phyloP scores from a whole-genome alignment of 1,140 invertebrate genomes.

The Lamellibrachia luymesi region DNA sequence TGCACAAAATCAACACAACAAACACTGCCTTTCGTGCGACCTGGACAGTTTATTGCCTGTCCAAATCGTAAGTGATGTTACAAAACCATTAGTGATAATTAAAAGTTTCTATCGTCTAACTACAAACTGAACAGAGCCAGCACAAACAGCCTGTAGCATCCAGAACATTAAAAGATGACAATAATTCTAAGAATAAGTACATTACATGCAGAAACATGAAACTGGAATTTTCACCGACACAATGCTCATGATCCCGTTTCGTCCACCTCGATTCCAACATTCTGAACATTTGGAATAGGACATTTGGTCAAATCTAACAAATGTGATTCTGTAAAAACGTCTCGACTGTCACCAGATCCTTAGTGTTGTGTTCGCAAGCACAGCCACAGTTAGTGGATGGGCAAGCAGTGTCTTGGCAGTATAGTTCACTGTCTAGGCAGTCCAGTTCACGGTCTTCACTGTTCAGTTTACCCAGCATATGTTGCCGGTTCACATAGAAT shows the following conservation, averaged over 20 bases:
- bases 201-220: background rate
- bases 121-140: background rate
- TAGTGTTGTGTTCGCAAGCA: background rate
- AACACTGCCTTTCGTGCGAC: background rate
- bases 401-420: background rate
- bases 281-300: background rate
- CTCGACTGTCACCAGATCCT: background rate
- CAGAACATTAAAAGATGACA: background rate
- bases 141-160: background rate
- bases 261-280: background rate
- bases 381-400: background rate
- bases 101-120: background rate
- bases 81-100: background rate
- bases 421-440: background rate
- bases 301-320: background rate
- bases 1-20: background rate
- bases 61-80: background rate
- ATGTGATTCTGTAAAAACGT: background rate
- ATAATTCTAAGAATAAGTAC: background rate
- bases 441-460: background rate
- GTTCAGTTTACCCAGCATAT: background rate
- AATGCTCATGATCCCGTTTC: background rate
- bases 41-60: background rate
- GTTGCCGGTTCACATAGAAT: background rate
- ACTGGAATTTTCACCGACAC: background rate